Evolutionary conservation across 1,140 invertebrate genomes (phyloP).

Genomic region (Galendromus occidentalis): DNA sequence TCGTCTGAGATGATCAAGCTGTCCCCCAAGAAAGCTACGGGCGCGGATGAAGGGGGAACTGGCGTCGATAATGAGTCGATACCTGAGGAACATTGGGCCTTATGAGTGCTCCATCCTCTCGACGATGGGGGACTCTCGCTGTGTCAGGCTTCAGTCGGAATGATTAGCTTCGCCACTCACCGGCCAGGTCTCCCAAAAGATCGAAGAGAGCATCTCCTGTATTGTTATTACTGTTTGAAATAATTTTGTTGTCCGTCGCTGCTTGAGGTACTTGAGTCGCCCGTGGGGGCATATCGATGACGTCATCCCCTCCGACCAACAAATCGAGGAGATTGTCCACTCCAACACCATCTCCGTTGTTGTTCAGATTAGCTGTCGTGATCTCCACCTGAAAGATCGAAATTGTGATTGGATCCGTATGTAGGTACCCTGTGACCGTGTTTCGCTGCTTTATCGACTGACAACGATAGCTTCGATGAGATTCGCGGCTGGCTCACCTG

Average conservation of each 20-base stretch:
- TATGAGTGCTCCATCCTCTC: background rate
- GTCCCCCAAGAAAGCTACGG: background rate
- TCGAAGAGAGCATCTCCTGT: background rate
- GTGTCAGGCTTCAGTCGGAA: background rate
- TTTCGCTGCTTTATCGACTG: background rate
- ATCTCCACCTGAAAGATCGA: background rate
- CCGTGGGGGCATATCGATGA: background rate
- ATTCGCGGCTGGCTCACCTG: background rate
- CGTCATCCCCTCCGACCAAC: background rate
- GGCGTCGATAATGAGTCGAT: background rate
- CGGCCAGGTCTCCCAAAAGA: background rate
- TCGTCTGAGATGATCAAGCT: background rate
- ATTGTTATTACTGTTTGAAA: background rate
- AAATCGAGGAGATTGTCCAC: background rate
- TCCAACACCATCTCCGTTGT: background rate
- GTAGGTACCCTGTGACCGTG: background rate
- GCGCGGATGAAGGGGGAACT: background rate
- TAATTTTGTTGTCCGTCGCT: background rate
- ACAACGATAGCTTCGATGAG: background rate
- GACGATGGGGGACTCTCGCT: background rate
- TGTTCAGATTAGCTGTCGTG: background rate
- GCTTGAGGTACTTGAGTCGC: background rate
- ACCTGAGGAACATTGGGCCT: background rate
- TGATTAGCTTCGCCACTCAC: background rate
- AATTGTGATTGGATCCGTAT: background rate